Percentiles rank a stretch among this genome's conserved stretches.
These are phyloP conservation scores for Leistus spinibarbis DNA, from an alignment of 2,888 invertebrate genomes.

Conservation along the genomic window DNA sequence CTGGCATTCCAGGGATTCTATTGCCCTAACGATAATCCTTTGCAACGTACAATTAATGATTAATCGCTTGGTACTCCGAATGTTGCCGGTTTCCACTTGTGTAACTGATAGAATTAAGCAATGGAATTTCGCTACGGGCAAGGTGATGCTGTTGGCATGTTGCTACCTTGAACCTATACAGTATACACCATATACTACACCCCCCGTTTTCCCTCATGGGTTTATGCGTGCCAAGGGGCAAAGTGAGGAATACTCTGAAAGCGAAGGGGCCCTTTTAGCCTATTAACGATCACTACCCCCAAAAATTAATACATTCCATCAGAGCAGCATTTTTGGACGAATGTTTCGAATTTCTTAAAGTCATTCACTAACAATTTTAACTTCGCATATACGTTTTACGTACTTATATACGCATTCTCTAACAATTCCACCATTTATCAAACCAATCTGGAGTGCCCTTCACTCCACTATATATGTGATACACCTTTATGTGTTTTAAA, in stretches of 20 bases:
- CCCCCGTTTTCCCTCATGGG: not conserved
- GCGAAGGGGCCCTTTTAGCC: not conserved
- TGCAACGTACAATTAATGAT: constrained; percentile 30
- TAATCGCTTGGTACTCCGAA: constrained; percentile 16
- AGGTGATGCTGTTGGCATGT: not conserved
- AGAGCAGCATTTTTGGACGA: not conserved
- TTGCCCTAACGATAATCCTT: constrained; percentile 8
- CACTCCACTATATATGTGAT: no score
- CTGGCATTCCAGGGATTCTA: not conserved
- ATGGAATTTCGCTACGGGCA: constrained; percentile 8
- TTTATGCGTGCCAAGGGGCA: not conserved
- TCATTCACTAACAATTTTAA: no score
- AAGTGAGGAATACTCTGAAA: not conserved
- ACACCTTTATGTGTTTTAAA: no score
- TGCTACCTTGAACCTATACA: not conserved
- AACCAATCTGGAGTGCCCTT: no score
- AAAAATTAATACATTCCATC: not conserved
- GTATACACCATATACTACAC: not conserved
- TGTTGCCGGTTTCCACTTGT: constrained; percentile 4
- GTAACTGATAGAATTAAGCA: constrained; percentile 6
- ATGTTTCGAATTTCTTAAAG: not conserved
- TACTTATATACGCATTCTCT: no score
- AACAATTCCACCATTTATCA: no score
- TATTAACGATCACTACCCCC: not conserved
- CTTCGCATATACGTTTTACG: no score